phyloP scores from a whole-genome alignment of 2,113 vertebrate genomes.

The Chloropsis hardwickii region DNA sequence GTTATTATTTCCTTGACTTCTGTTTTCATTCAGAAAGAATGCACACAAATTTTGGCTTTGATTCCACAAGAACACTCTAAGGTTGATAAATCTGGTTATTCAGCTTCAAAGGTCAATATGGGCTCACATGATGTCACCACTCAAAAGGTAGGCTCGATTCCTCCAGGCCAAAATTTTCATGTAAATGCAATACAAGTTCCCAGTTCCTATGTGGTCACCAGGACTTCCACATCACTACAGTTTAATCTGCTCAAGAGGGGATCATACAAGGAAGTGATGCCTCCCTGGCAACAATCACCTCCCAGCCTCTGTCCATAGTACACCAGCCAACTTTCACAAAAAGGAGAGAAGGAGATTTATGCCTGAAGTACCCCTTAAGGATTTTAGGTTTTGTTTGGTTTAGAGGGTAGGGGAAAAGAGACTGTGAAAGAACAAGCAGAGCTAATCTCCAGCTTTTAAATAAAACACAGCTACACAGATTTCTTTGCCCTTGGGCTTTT shows the following conservation, averaged over 20 bases:
- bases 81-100: not conserved
- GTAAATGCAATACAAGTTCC: not conserved
- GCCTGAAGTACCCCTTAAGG: constrained; percentile 54
- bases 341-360: constrained; percentile 52
- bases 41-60: not conserved
- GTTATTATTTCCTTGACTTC: not conserved
- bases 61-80: not conserved
- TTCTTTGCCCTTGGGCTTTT: constrained; percentile 53
- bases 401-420: constrained; percentile 32
- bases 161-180: not conserved
- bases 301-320: not conserved
- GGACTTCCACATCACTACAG: not conserved
- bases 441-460: constrained; percentile 57
- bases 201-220: not conserved
- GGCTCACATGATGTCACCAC: not conserved
- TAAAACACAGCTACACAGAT: constrained; percentile 39
- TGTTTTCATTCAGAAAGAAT: not conserved
- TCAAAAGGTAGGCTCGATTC: not conserved
- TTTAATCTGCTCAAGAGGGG: constrained; percentile 53
- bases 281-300: constrained; percentile 15
- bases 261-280: constrained; percentile 37
- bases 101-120: not conserved
- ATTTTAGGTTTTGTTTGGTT: constrained; percentile 64
- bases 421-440: constrained; percentile 52
- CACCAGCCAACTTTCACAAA: constrained; percentile 48